Evolutionary conservation across 2,888 invertebrate genomes (phyloP).

Genomic region (Pantelozetes paolii): DNA sequence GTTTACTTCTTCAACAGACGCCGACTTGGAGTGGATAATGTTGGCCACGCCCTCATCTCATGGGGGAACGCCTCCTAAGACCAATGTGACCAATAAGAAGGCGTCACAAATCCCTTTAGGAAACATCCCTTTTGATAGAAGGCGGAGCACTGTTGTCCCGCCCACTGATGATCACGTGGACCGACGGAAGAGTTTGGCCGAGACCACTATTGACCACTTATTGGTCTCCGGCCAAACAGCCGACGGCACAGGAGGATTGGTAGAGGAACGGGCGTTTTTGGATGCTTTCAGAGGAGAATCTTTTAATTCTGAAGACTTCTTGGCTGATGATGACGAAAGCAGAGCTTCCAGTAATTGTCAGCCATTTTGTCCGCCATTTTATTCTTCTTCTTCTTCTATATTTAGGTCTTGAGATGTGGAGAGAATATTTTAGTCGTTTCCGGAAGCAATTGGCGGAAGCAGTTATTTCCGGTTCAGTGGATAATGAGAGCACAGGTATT

Average conservation of each 20-base stretch:
- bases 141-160: neutral
- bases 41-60: slow-evolving; percentile 52
- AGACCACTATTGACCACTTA: neutral
- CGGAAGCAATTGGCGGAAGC: slow-evolving; percentile 41
- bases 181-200: neutral
- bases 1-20: slow-evolving; percentile 53
- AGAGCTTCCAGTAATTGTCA: neutral
- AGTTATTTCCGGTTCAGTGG: neutral
- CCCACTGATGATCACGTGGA: neutral
- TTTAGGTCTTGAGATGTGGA: slow-evolving; percentile 38
- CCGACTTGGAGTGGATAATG: slow-evolving; percentile 73
- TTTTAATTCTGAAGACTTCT: neutral
- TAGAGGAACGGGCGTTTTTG: neutral
- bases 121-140: neutral
- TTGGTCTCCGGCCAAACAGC: neutral
- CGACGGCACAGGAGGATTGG: neutral
- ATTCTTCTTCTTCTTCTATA: too few relatives aligned
- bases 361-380: neutral
- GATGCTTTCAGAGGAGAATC: neutral
- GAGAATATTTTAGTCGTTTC: slow-evolving; percentile 41
- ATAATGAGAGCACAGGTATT: neutral
- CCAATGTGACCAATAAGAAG: neutral
- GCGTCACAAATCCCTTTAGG: neutral
- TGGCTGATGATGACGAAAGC: neutral
- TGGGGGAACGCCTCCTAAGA: slow-evolving; percentile 10